Base-by-base conservation (phyloP, 92 coral and sea anemone species). In the Hydrozoanthus gracilis region DNA sequence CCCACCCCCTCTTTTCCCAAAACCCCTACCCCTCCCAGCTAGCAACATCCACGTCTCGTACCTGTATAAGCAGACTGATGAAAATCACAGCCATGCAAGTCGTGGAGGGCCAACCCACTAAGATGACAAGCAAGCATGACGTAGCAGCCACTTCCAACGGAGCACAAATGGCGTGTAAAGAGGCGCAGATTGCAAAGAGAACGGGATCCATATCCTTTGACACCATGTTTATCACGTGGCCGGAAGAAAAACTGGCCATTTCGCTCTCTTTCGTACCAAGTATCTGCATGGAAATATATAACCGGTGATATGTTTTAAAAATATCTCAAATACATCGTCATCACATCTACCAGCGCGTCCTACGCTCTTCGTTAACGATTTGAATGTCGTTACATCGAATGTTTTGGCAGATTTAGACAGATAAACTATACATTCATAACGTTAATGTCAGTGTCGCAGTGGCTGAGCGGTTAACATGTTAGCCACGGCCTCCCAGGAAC, bases 151-250 rank as follows among this genome's bases (percentile, higher is more conserved):
- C 10, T 71, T 71, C 76, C 5, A 71, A 71, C 51, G 76, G 76
- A 11, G 76, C 76, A 9, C 39, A 4, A 13, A 71, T 7, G 13
- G 45, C 8, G 9, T 39, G 50, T 17, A 13, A 5, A 8, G 15
- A 71, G 8, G 51, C 3, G 6, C 49, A 39, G 16, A 14, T 39
- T 6, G 76, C 76, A 7, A 17, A 9, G 49, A 27, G 3, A 10
- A 71, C 12, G 5, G 76, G 76, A 7, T 71, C 76, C 50, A 71
- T 39, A 11, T 71, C 76, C 12, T 71, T 71, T 15, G 76, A 71
- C 76, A 71, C 51, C 76, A 71, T 15, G 51, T 71, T 71, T 48
- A 71, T 71, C 76, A 71, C 76, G 76, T 44, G 76, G 35, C 76
- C 51, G 52, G 76, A 71, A 71, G 51, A 35, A 5, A 27, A 4